Evolutionary conservation across 2,113 vertebrate species (phyloP).

Genomic region (Dicrurus megarhynchus): DNA sequence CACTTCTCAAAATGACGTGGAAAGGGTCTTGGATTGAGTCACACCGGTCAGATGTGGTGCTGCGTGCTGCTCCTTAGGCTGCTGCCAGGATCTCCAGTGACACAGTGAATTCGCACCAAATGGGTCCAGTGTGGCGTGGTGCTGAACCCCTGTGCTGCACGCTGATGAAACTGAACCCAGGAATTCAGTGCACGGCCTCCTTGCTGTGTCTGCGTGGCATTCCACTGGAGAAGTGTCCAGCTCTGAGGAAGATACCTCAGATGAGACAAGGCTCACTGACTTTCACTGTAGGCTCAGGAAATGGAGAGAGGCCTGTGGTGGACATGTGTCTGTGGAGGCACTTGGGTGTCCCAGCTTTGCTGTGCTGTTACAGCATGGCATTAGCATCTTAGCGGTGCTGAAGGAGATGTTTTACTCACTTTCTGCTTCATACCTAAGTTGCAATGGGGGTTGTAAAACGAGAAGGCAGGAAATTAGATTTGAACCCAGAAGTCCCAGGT

Average conservation of each 20-base stretch:
- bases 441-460: background rate
- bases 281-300: background rate
- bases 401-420: background rate
- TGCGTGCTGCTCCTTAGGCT: accelerated
- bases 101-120: accelerated
- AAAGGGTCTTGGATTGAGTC: background rate
- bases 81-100: background rate
- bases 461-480: background rate
- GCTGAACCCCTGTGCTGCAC: background rate
- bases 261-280: background rate
- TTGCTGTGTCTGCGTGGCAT: background rate
- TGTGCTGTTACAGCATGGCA: background rate
- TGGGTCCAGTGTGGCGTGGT: background rate
- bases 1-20: background rate
- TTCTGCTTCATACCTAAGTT: background rate
- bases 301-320: background rate
- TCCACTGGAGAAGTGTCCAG: background rate
- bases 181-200: background rate
- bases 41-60: background rate
- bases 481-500: background rate
- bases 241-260: background rate
- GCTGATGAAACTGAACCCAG: background rate
- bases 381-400: accelerated
- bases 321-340: background rate
- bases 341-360: background rate